Conservation (phyloP, 2,113 vertebrate species). For the Dascyllus trimaculatus region DNA sequence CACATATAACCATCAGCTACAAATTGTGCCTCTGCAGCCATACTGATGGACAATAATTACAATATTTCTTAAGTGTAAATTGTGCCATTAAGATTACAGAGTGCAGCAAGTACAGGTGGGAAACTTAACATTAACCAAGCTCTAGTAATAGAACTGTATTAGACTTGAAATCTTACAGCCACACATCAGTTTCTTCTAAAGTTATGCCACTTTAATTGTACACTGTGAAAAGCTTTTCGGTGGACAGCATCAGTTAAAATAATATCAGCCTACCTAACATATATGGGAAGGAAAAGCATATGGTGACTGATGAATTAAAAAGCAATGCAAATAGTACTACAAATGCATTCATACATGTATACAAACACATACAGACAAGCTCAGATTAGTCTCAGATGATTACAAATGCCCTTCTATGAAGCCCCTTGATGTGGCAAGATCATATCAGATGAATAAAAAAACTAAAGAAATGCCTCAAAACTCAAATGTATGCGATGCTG, state of each 20-base stretch:
- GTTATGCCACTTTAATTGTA: neutral
- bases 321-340: slow-evolving; percentile 41
- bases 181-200: slow-evolving; percentile 3
- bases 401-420: slow-evolving; percentile 28
- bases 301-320: slow-evolving; percentile 46
- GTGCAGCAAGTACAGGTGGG: neutral
- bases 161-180: neutral
- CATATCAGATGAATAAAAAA: slow-evolving; percentile 47
- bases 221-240: slow-evolving; percentile 25
- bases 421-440: slow-evolving; percentile 32
- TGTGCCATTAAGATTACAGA: slow-evolving; percentile 11
- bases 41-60: slow-evolving; percentile 32
- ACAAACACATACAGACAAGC: slow-evolving; percentile 21
- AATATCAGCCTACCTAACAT: slow-evolving; percentile 37
- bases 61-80: slow-evolving; percentile 6
- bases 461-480: slow-evolving; percentile 46
- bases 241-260: slow-evolving; percentile 49
- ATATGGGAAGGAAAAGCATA: slow-evolving; percentile 63
- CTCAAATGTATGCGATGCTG: slow-evolving; percentile 30
- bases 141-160: neutral
- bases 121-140: slow-evolving; percentile 8
- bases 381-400: slow-evolving; percentile 24
- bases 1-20: slow-evolving; percentile 16
- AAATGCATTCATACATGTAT: slow-evolving; percentile 19
- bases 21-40: neutral